Conservation (phyloP, 2,113 vertebrate species). For the Phainopepla nitens region DNA sequence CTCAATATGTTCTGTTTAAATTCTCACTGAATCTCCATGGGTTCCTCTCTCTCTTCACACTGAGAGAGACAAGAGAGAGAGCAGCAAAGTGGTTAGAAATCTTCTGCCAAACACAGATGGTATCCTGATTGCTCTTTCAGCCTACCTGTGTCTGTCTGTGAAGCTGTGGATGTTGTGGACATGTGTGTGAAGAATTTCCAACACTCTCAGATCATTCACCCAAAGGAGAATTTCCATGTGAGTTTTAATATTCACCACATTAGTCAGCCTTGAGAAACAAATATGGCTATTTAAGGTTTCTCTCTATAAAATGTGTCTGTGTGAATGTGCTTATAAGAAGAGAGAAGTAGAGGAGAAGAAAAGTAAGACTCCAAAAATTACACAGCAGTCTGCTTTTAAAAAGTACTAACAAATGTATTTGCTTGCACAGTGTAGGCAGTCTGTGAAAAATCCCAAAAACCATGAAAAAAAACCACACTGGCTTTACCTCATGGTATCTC, state of each 20-base stretch:
- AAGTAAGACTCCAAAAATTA: not conserved
- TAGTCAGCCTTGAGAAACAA: not conserved
- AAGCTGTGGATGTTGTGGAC: conserved; percentile 44
- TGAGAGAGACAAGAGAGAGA: conserved; percentile 8
- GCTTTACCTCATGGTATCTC: not conserved
- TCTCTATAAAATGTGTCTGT: not conserved
- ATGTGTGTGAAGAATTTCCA: not conserved
- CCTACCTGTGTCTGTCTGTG: conserved; percentile 36
- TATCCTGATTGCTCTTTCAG: conserved; percentile 43
- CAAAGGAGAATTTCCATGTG: not conserved
- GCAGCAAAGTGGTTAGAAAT: conserved; percentile 34
- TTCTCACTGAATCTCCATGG: conserved; percentile 7
- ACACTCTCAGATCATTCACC: not conserved
- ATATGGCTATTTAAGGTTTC: not conserved
- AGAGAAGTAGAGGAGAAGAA: not conserved
- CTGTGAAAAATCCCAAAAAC: not conserved
- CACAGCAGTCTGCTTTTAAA: not conserved
- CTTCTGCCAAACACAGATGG: conserved; percentile 53
- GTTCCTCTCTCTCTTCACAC: conserved; percentile 36
- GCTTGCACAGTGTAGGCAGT: not conserved
- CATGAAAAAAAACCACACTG: not conserved
- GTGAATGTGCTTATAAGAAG: not conserved
- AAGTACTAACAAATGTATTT: not conserved
- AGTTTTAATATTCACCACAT: conserved; percentile 24
- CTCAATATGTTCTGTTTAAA: conserved; percentile 48